Evolutionary conservation across 2,888 invertebrate genomes (phyloP), one percentile per base, ranked within the genome.

Genomic region (Eugnorisma glareosa): DNA sequence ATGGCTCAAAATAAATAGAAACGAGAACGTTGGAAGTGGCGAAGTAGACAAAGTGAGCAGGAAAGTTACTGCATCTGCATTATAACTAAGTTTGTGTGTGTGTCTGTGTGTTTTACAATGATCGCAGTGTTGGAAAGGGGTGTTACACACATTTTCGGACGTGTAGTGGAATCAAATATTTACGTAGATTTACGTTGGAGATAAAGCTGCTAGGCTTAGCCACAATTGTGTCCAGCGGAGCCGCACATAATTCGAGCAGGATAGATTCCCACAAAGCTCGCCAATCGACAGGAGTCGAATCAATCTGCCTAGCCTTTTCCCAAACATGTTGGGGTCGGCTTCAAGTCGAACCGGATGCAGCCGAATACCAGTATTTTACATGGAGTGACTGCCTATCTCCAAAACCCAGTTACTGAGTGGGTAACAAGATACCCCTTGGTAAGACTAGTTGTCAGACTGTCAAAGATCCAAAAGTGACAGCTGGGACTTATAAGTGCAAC

Each of bases 51-150:
- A 67, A 64, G 74, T 57, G 28, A 28, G 48, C 21, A 37, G 48
- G 28, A 11, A 68, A 68, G 63, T 79, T 67, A 73, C 28, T 79
- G 57, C 80, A 80, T 80, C 67, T 68, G 63, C 75, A 80, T 57
- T 74, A 79, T 45, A 68, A 64, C 28, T 40, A 57, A 64, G 80
- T 59, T 75, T 51, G 45, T 15, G 40, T n/a, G 37, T 13, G 15
- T 63, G 37, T 37, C 1, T 10, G 35, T 31, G 67, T 57, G 54
- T 28, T 48, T 48, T 45, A 64, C 24, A 63, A 45, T 64, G 48
- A 37, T 40, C 57, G 28, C 54, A 15, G 31, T 54, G n/a, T 48
- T 72, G 48, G 48, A 35, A 28, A 31, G 37, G 59, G 59, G 31
- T 54, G 68, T n/a, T 54, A 7, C 54, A n/a, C 54, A 54, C 24